A percentile compares a stretch with the other conserved stretches of the same genome.
These are phyloP conservation scores for Bergia sp. DNA, from an alignment of 92 coral and sea anemone genomes.

Conservation along the genomic window DNA sequence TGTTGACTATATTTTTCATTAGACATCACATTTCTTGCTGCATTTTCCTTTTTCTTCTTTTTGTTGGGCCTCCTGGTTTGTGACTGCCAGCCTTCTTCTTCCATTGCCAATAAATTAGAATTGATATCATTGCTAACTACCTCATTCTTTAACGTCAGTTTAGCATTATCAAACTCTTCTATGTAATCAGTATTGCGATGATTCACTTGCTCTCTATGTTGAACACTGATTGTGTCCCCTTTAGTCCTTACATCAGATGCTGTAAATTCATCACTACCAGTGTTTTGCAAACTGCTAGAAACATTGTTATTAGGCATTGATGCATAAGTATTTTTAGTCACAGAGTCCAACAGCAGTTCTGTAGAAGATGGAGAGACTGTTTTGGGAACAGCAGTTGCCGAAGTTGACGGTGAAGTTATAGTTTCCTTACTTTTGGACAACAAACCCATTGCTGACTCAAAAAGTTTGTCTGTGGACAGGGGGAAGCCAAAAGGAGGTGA, in stretches of 20 bases:
- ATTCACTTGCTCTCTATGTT: slow-evolving; percentile 13
- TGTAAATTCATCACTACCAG: not conserved
- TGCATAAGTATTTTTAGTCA: not conserved
- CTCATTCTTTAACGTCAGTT: slow-evolving; percentile 49
- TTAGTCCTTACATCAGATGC: slow-evolving; percentile 9
- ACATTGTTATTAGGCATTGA: not conserved
- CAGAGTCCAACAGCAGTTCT: not conserved
- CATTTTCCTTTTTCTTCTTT: slow-evolving; percentile 75
- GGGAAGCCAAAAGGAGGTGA: slow-evolving; percentile 95
- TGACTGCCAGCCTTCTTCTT: slow-evolving; percentile 87
- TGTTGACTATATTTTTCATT: slow-evolving; percentile 42
- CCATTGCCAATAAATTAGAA: slow-evolving; percentile 68
- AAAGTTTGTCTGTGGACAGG: slow-evolving; percentile 78
- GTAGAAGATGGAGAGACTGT: not conserved
- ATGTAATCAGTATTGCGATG: slow-evolving; percentile 34
- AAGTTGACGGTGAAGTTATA: not conserved
- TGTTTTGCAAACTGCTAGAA: not conserved
- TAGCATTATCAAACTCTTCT: slow-evolving; percentile 43
- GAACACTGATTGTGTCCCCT: not conserved
- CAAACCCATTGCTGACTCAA: slow-evolving; percentile 79
- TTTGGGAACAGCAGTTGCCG: not conserved
- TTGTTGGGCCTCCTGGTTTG: slow-evolving; percentile 69
- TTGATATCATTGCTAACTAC: slow-evolving; percentile 59
- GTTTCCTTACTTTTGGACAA: slow-evolving; percentile 50
- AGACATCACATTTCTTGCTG: slow-evolving; percentile 26